Conservation (phyloP, 2,797 vertebrate genomes). For the Pseudochaenichthys georgianus region DNA sequence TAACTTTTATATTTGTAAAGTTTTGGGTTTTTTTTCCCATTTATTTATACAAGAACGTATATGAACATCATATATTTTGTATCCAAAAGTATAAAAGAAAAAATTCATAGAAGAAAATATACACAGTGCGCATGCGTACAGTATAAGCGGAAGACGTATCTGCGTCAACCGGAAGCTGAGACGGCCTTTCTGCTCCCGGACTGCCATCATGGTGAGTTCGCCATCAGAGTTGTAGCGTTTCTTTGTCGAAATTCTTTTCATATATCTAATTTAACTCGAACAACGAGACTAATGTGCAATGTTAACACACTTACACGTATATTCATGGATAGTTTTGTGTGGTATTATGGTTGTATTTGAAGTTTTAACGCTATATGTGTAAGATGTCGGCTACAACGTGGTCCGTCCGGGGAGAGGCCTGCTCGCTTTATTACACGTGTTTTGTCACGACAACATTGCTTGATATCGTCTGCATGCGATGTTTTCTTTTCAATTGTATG, state of each 20-base stretch:
- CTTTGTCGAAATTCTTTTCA: constrained; percentile 1
- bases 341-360: fast-evolving
- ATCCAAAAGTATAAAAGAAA: not conserved
- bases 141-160: constrained; percentile 58
- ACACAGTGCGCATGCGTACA: constrained; percentile 54
- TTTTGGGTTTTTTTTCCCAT: too few relatives aligned
- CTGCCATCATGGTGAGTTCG: constrained; percentile 90
- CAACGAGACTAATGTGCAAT: fast-evolving
- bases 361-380: not conserved
- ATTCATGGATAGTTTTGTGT: fast-evolving
- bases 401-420: constrained; percentile 42
- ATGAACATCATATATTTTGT: too few relatives aligned
- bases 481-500: fast-evolving
- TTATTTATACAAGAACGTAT: too few relatives aligned
- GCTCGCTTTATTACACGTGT: fast-evolving
- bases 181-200: constrained; percentile 82
- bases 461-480: fast-evolving
- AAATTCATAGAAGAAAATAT: not conserved
- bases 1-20: too few relatives aligned
- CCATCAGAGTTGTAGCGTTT: constrained; percentile 25
- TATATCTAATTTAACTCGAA: fast-evolving
- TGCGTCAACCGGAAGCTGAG: constrained; percentile 29
- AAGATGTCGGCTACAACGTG: constrained; percentile 74
- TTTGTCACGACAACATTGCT: fast-evolving
- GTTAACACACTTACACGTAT: fast-evolving